Conservation (phyloP, 35 echinoderm and acorn worm species). For the Diadema setosum region DNA sequence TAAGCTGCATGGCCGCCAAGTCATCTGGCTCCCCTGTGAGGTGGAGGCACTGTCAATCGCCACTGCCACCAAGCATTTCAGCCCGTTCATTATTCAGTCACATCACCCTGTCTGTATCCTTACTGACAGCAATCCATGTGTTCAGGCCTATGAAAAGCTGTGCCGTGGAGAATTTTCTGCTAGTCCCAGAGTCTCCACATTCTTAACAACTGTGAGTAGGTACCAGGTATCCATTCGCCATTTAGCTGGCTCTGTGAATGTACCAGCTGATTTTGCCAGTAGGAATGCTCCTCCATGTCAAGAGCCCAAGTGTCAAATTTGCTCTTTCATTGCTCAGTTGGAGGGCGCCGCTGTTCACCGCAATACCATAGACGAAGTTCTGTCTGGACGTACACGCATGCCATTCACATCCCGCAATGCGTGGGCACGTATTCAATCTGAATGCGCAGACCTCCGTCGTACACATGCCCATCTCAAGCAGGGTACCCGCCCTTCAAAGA, state of each 20-base stretch:
- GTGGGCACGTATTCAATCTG: background rate
- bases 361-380: background rate
- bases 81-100: conserved; percentile 64
- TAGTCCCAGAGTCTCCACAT: too few species aligned
- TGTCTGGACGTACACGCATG: too few species aligned
- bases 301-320: background rate
- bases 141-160: conserved; percentile 56
- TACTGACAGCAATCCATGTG: conserved; percentile 57
- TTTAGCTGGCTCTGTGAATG: conserved; percentile 31
- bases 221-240: conserved; percentile 41
- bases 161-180: conserved; percentile 61
- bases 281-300: conserved; percentile 8
- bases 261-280: conserved; percentile 60
- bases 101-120: too few species aligned
- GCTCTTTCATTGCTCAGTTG: background rate
- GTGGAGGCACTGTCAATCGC: conserved; percentile 51
- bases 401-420: too few species aligned
- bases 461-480: conserved; percentile 17
- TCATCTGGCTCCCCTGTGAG: conserved; percentile 57
- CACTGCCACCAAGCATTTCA: conserved; percentile 47
- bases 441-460: conserved; percentile 37
- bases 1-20: conserved; percentile 26
- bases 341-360: background rate
- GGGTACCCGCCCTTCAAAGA: conserved; percentile 2
- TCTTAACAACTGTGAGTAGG: conserved; percentile 42